Base-by-base conservation (phyloP, 2,888 invertebrate genomes). In the Apamea crenata region DNA sequence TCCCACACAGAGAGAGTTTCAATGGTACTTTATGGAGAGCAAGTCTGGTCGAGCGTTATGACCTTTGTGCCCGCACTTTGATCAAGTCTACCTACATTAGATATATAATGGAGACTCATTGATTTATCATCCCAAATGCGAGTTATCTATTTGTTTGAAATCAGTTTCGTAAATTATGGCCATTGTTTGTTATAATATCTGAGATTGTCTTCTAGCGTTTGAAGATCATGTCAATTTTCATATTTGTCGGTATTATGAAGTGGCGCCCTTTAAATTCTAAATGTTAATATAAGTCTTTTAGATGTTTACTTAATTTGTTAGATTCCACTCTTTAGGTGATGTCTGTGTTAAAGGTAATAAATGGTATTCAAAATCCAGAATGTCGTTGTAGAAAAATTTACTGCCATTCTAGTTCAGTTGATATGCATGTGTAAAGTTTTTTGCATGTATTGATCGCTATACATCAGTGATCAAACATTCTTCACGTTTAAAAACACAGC, bases 361-460 rank as follows among this genome's bases (percentile, higher is more conserved):
- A 81, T 82, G 77, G 68, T 69, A 63, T 80, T 81, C 71, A 88
- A 90, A 86, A 90, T 88, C 78, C 66, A 86, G 75, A 91, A 85
- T 91, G 88, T 92, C 88, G 89, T 93, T 81, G 91, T 94, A 93
- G 92, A 90, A 86, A 87, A 88, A 85, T 77, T 83, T 82, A 90
- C 80, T 83, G 61, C 77, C 88, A 85, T 89, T 82, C 87, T 92
- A 93, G 91, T 84, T 92, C 84, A 81, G 88, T 91, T 91, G 90
- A 85, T 90, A 81, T 94, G 95, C 95, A 95, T 95, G 95, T 88
- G 77, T 87, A 90, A 89, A 87, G 74, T 70, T 88, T 90, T 90
- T 91, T 95, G 95, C 95, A 95, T 95, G 95, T 82, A 81, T 91
- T 88, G 87, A 88, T 92, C 88, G 89, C 84, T 90, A 84, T 87